phyloP scores from a whole-genome alignment of 2,888 invertebrate genomes.

The Drosophila quasianomalipes region DNA sequence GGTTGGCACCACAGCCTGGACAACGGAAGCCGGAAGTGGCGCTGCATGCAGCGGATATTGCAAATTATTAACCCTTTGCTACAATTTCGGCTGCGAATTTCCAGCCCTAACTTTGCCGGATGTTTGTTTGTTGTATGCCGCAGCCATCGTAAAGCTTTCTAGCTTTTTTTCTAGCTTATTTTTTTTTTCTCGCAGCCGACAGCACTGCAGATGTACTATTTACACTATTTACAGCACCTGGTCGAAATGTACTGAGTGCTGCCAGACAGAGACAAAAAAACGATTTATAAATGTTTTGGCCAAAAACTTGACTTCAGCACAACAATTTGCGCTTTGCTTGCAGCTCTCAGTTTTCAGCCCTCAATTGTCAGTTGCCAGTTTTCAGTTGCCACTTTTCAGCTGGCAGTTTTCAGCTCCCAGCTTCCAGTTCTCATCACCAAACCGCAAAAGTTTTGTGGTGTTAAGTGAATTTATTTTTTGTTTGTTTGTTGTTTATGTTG shows the following conservation, averaged over 20 bases:
- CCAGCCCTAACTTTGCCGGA: constrained; percentile 30
- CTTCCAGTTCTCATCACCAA: constrained; percentile 21
- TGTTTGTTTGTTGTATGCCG: constrained; percentile 12
- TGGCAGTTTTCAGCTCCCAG: neutral
- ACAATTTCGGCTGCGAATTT: constrained; percentile 50
- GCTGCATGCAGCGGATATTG: constrained; percentile 78
- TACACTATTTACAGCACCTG: constrained; percentile 38
- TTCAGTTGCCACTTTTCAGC: neutral
- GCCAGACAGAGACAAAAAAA: constrained; percentile 57
- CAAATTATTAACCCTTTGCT: constrained; percentile 81
- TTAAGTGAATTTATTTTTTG: constrained; percentile 66
- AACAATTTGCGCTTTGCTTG: constrained; percentile 55
- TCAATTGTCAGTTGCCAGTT: neutral
- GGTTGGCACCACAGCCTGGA: constrained; percentile 46
- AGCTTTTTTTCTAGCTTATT: constrained; percentile 7
- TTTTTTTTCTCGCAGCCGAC: constrained; percentile 4
- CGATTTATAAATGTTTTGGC: constrained; percentile 77
- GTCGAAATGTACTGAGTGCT: constrained; percentile 8
- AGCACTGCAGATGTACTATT: constrained; percentile 29
- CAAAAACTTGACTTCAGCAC: constrained; percentile 62
- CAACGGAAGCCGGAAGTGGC: constrained; percentile 69
- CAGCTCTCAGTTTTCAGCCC: constrained; percentile 16
- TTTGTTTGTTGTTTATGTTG: constrained; percentile 17
- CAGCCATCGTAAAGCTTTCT: constrained; percentile 27
- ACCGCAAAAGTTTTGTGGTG: constrained; percentile 66